Percentiles rank a stretch among this genome's conserved stretches.
Evolutionary conservation across 2,888 invertebrate species (phyloP).

Genomic region (Drosophila anomalata): DNA sequence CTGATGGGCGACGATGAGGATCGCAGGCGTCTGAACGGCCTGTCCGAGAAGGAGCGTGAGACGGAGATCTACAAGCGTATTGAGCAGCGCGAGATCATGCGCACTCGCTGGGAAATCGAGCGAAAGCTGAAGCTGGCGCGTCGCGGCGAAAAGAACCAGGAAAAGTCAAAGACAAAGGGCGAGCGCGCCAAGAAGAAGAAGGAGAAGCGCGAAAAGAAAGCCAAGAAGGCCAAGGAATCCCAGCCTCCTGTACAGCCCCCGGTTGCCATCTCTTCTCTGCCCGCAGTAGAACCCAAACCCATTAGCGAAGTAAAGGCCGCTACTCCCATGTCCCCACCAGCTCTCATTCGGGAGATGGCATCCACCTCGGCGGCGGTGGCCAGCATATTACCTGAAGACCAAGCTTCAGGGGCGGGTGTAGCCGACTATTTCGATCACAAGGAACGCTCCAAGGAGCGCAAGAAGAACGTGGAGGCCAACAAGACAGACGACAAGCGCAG

Average conservation of each 20-base stretch:
- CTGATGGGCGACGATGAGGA: constrained; percentile 99
- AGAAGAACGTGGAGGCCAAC: constrained; percentile 95
- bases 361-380: constrained; percentile 57
- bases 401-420: constrained; percentile 50
- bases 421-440: constrained; percentile 87
- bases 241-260: constrained; percentile 36
- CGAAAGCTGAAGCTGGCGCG: constrained; percentile 94
- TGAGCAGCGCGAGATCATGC: constrained; percentile 96
- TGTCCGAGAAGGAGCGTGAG: constrained; percentile 98
- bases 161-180: constrained; percentile 83
- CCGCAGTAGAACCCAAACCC: constrained; percentile 38
- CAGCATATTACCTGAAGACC: constrained; percentile 52
- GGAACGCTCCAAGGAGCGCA: constrained; percentile 91
- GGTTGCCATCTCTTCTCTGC: constrained; percentile 2
- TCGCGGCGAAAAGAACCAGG: constrained; percentile 87
- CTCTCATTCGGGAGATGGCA: constrained; percentile 48
- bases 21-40: constrained; percentile 92
- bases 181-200: constrained; percentile 85
- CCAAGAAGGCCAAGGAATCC: constrained; percentile 50
- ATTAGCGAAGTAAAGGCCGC: constrained; percentile 37
- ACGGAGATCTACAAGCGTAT: constrained; percentile 98
- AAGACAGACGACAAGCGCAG: constrained; percentile 93
- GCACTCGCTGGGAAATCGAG: constrained; percentile 97
- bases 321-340: constrained; percentile 58
- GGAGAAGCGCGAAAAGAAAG: constrained; percentile 65